These are phyloP conservation scores for Melanotaenia trifasciata DNA, from an alignment of 2,797 vertebrate species.

Conservation along the genomic window DNA sequence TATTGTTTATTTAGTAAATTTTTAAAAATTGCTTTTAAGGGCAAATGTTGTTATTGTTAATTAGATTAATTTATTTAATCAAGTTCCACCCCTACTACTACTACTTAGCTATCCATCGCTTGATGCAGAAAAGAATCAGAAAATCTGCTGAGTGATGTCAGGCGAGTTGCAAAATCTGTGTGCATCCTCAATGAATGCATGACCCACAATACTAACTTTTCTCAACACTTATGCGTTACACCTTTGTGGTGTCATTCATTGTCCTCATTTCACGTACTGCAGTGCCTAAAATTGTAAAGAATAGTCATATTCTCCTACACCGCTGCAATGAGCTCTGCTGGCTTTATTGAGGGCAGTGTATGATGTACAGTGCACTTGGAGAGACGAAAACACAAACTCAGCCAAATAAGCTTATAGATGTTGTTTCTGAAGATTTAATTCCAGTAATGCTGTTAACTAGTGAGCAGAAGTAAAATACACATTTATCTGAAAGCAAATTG, in stretches of 20 bases:
- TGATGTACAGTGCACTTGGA: slow-evolving; percentile 8
- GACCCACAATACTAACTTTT: not conserved
- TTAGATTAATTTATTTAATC: no score
- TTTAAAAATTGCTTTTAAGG: no score
- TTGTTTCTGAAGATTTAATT: not conserved
- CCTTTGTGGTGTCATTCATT: slow-evolving; percentile 20
- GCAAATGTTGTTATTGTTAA: no score
- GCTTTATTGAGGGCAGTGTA: slow-evolving; percentile 12
- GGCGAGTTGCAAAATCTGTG: slow-evolving; percentile 8
- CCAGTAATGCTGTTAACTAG: not conserved
- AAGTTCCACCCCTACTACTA: no score
- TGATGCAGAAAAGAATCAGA: no score
- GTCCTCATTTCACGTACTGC: slow-evolving; percentile 16
- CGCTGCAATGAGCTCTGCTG: slow-evolving; percentile 9
- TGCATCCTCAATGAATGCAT: slow-evolving; percentile 40
- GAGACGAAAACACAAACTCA: slow-evolving; percentile 1
- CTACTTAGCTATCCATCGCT: no score
- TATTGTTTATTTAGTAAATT: no score
- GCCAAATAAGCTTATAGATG: not conserved
- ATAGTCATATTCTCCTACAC: slow-evolving; percentile 2
- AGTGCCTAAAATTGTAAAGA: slow-evolving; percentile 10
- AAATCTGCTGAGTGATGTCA: slow-evolving; percentile 45
- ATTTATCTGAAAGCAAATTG: not conserved
- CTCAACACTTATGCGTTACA: slow-evolving; percentile 39
- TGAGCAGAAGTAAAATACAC: not conserved